Evolutionary conservation across 2,888 invertebrate genomes (phyloP).

Genomic region (Brachynemurus nebulosus): DNA sequence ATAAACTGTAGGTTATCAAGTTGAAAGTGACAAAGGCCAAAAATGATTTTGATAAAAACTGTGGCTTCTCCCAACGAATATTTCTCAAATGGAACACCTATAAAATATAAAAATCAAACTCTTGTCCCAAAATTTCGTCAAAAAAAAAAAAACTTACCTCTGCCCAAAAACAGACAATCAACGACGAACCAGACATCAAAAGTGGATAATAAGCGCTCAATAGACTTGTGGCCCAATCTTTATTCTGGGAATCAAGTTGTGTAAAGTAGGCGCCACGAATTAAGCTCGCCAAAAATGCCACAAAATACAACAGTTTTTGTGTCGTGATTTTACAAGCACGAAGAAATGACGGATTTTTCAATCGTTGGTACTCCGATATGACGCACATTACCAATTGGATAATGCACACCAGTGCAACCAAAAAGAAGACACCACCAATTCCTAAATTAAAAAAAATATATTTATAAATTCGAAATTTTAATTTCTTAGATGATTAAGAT

Average conservation of each 20-base stretch:
- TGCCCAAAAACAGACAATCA: slow-evolving; percentile 90
- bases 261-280: slow-evolving; percentile 82
- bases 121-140: background rate
- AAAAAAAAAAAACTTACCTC: slow-evolving; percentile 48
- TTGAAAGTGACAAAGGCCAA: slow-evolving; percentile 83
- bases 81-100: slow-evolving; percentile 82
- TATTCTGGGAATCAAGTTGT: slow-evolving; percentile 73
- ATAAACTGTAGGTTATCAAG: slow-evolving; percentile 71
- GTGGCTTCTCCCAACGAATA: slow-evolving; percentile 74
- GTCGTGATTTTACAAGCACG: slow-evolving; percentile 77
- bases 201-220: slow-evolving; percentile 84
- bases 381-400: slow-evolving; percentile 75
- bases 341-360: slow-evolving; percentile 69
- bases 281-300: slow-evolving; percentile 72
- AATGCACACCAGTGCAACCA: slow-evolving; percentile 71
- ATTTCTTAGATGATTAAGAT: no score
- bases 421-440: slow-evolving; percentile 63
- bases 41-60: slow-evolving; percentile 84
- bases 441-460: slow-evolving; percentile 27
- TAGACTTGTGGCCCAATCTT: slow-evolving; percentile 75
- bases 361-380: slow-evolving; percentile 63
- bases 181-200: slow-evolving; percentile 73
- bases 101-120: slow-evolving; percentile 18
- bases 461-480: background rate
- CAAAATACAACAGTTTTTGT: slow-evolving; percentile 77